These are phyloP conservation scores for Rattus norvegicus DNA, from an alignment of 2,113 vertebrate species.

Conservation along the genomic window GRCr8 NC_086028.1:31050001-31050500, in stretches of 20 bases:
- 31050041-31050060: not conserved
- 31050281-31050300: not conserved
- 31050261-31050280: not conserved
- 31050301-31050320: not conserved
- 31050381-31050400: not conserved
- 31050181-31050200: not conserved
- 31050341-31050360: not conserved
- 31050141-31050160: slow-evolving; percentile 20
- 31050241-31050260: slow-evolving; percentile 1
- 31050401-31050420: not conserved
- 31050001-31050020: not conserved
- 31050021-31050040: slow-evolving; percentile 1
- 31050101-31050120: not conserved
- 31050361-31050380: not conserved
- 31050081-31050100: not conserved
- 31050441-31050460: not conserved
- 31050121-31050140: slow-evolving; percentile 41
- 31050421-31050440: not conserved
- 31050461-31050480: not conserved
- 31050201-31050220: not conserved
- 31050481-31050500: not conserved
- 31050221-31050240: not conserved
- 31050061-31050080: not conserved
- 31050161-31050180: slow-evolving; percentile 18
- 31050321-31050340: not conserved